These are phyloP conservation scores for Plagiodera versicolora DNA, from an alignment of 2,888 invertebrate species.

Conservation along the genomic window DNA sequence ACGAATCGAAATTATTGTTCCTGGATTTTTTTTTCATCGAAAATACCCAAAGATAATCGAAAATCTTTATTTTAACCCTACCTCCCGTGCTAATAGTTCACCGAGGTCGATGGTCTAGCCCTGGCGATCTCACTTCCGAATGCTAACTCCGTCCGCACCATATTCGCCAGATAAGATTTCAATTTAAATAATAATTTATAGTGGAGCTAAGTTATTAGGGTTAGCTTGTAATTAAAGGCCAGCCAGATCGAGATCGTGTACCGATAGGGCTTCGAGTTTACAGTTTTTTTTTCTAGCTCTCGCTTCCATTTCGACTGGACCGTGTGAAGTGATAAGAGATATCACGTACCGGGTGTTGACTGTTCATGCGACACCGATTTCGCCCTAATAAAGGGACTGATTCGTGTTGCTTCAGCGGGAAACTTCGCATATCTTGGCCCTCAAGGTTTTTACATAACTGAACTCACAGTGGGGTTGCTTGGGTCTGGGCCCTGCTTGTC, in stretches of 20 bases:
- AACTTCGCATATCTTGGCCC: no score
- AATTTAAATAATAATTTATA: constrained; percentile 46
- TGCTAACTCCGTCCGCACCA: constrained; percentile 35
- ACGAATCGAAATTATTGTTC: no score
- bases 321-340: neutral
- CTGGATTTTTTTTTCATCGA: no score
- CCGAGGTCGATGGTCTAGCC: constrained; percentile 11
- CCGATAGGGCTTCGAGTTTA: neutral
- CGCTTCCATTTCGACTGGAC: neutral
- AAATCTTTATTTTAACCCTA: no score
- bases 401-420: no score
- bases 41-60: no score
- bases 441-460: no score
- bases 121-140: constrained; percentile 29
- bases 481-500: no score
- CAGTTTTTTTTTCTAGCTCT: neutral
- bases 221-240: constrained; percentile 20
- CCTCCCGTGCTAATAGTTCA: constrained; percentile 15
- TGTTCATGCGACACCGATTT: neutral
- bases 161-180: constrained; percentile 48
- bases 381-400: no score
- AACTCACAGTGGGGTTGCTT: no score
- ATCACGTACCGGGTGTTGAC: neutral
- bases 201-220: constrained; percentile 25
- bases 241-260: constrained; percentile 5